phyloP scores from a whole-genome alignment of 2,888 invertebrate species.

The Mylabris sibirica region DNA sequence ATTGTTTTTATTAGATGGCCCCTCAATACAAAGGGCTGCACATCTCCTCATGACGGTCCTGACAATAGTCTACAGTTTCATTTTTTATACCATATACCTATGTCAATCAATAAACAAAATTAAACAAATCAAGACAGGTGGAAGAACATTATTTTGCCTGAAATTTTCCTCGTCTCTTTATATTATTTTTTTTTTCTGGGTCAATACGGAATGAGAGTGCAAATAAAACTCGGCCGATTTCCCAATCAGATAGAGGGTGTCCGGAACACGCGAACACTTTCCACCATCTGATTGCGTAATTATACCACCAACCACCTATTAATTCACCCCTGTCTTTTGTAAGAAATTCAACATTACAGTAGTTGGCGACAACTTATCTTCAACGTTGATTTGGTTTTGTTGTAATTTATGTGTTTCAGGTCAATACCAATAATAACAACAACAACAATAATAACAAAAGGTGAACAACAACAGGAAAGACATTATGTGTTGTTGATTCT shows the following conservation, averaged over 20 bases:
- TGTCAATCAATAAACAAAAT: no score
- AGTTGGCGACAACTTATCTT: conserved; percentile 33
- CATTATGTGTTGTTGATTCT: conserved; percentile 20
- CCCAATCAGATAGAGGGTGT: conserved; percentile 44
- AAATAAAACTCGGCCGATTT: neutral
- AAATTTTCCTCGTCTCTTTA: no score
- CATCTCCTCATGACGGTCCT: no score
- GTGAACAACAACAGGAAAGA: neutral
- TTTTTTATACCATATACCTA: no score
- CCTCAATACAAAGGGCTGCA: no score
- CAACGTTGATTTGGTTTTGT: neutral
- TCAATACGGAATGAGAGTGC: neutral
- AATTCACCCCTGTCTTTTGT: conserved; percentile 45
- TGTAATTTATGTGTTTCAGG: neutral
- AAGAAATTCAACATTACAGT: conserved; percentile 32
- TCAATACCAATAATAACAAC: neutral
- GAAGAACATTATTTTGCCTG: no score
- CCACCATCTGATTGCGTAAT: conserved; percentile 51
- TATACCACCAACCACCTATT: conserved; percentile 47
- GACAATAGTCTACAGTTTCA: no score
- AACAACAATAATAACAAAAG: neutral
- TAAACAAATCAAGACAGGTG: no score
- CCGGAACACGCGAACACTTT: conserved; percentile 46
- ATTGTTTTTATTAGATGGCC: no score
- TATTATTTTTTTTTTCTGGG: no score